phyloP scores from a whole-genome alignment of 2,888 invertebrate species.

The Diplazon laetatorius region DNA sequence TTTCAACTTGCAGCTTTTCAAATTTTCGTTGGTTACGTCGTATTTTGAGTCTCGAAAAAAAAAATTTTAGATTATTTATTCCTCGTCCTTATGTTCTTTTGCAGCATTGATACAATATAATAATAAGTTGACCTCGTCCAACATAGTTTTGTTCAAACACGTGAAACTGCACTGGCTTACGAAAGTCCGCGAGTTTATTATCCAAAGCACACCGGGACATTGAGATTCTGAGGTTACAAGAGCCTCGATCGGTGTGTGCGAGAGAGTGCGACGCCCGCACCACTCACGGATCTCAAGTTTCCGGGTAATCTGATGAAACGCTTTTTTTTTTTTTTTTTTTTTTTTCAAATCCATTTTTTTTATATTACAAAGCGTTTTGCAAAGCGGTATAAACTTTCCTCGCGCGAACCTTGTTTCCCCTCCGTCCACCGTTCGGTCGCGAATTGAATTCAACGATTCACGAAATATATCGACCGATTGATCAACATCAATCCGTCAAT shows the following conservation, averaged over 20 bases:
- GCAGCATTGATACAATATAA: too few relatives aligned
- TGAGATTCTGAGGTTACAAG: constrained; percentile 40
- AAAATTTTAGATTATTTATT: too few relatives aligned
- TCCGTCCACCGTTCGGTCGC: constrained; percentile 14
- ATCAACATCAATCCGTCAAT: background rate
- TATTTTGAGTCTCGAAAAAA: too few relatives aligned
- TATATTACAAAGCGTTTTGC: constrained; percentile 11
- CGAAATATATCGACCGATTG: background rate
- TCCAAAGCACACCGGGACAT: constrained; percentile 4
- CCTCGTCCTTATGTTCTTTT: too few relatives aligned
- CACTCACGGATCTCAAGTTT: constrained; percentile 54
- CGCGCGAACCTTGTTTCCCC: constrained; percentile 17
- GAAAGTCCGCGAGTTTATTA: background rate
- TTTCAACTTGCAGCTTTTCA: too few relatives aligned
- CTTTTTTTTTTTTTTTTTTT: constrained; percentile 15
- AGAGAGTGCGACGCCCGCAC: constrained; percentile 9
- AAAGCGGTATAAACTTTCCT: constrained; percentile 10
- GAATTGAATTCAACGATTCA: constrained; percentile 16
- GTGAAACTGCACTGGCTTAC: background rate
- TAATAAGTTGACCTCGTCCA: too few relatives aligned
- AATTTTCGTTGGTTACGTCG: too few relatives aligned
- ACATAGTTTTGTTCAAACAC: background rate
- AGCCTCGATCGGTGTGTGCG: constrained; percentile 14
- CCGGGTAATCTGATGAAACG: constrained; percentile 54
- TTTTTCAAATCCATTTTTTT: too few relatives aligned